Conservation (phyloP, 2,888 invertebrate species). For the Eupithecia dodoneata region DNA sequence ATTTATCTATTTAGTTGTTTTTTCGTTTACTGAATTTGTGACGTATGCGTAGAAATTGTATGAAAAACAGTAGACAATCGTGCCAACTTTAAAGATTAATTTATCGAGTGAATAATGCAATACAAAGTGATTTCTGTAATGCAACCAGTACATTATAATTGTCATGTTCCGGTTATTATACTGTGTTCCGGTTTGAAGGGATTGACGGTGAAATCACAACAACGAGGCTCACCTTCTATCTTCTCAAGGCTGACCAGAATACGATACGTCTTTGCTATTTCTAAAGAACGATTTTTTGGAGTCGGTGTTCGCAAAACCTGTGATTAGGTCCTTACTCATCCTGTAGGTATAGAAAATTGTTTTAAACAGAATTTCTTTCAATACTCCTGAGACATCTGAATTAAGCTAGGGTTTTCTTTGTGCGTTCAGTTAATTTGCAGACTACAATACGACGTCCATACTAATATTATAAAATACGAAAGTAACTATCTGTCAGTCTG, state of each 20-base stretch:
- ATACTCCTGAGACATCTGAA: background rate
- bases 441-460: background rate
- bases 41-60: no score
- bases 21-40: no score
- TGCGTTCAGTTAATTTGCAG: background rate
- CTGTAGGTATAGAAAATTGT: background rate
- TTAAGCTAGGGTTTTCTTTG: background rate
- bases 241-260: conserved; percentile 22
- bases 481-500: background rate
- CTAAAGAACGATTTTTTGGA: background rate
- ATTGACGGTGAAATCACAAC: conserved; percentile 30
- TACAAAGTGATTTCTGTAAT: conserved; percentile 15
- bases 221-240: conserved; percentile 7
- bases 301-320: background rate
- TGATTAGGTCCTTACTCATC: background rate
- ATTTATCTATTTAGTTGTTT: conserved; percentile 3
- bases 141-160: conserved; percentile 22
- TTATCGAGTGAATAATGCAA: background rate
- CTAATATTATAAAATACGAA: background rate
- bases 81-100: background rate
- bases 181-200: conserved; percentile 30
- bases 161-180: conserved; percentile 26
- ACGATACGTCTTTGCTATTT: conserved; percentile 7
- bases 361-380: background rate
- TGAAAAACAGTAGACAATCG: no score